Evolutionary conservation across 2,113 vertebrate species (phyloP), one percentile per base, ranked within the genome.

Genomic region (Scophthalmus maximus): DNA sequence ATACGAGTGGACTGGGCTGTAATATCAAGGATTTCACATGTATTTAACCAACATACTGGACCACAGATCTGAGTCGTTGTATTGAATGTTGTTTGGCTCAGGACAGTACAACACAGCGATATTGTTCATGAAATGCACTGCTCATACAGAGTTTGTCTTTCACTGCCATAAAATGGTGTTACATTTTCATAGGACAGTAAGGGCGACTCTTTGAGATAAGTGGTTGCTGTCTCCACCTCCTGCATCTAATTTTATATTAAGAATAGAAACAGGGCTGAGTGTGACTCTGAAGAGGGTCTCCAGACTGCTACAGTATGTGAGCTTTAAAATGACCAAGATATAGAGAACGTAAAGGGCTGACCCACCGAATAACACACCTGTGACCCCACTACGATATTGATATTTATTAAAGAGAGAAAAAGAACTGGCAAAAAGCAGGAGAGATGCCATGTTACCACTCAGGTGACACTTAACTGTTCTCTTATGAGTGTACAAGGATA

Each of bases 391-490:
- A 40, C 4, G 38, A 68, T 51, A 29, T 27, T 46, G 11, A 20
- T 73, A 14, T 26, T 49, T 29, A 62, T 53, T 14, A 60, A 38
- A 60, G 12, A 57, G n/a, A 58, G 10, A 46, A 46, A 40, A 59
- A 63, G 27, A 23, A 32, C 25, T n/a, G 8, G 29, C 22, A 65
- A 44, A 36, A 36, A 59, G 12, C 25, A 68, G 30, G 42, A 67
- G 5, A 56, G 30, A 23, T 40, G 14, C 40, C 1, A 40, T 40
- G 23, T 73, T 67, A 57, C 52, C n/a, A 7, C 64, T 17, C 15
- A 71, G 79, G 47, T 73, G 76, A 75, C 50, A 58, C 15, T 29
- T 55, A 49, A 84, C 76, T 81, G 38, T 86, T 78, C 30, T 58
- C 51, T 47, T 65, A n/a, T 32, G 23, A 75, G 15, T 71, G 42